Base-by-base conservation (phyloP, 2,888 invertebrate genomes). In the Ormia ochracea region DNA sequence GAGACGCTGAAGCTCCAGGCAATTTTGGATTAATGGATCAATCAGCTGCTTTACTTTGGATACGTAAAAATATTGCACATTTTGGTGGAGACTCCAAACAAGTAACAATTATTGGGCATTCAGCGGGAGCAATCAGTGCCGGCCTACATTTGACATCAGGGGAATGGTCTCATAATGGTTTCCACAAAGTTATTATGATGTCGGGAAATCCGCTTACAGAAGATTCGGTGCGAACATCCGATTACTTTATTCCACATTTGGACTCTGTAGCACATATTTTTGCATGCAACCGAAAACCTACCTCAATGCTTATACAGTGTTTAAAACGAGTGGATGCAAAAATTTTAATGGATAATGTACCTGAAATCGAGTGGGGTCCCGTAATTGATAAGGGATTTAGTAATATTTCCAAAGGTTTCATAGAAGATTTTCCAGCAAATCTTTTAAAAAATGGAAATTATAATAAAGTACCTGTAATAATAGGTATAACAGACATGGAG, bases 401-500 rank as follows among this genome's bases (percentile, higher is more conserved):
- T 66, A 95, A 94, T 83, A 91, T 91, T 19, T 91, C 92, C 0
- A 91, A 92, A 33, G 91, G 93, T 0, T 95, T 96, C 85, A 89
- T 96, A 48, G 91, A 93, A 33, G 93, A 93, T 83, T 90, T 92
- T 61, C 95, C 95, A 0, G 92, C 91, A 77, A 91, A 90, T 82
- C 88, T 93, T 63, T 92, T 94, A 76, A 91, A 92, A 82, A 91
- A 90, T 65, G 94, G 93, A 9, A 91, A 91, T 31, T 93, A 92
- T 81, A 91, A 92, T 74, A 92, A 93, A 68, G 93, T 95, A 0
- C 95, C 96, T 0, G 85, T 95, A 12, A 88, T 96, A 83, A 92
- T 93, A n/a, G 95, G 95, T 0, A 95, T 93, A 83, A 95, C 96
- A 0, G 93, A 94, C 83, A 96, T 95, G 93, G 96, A 96, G 89